phyloP scores from a whole-genome alignment of 35 echinoderm and acorn worm species.

The Lytechinus pictus region DNA sequence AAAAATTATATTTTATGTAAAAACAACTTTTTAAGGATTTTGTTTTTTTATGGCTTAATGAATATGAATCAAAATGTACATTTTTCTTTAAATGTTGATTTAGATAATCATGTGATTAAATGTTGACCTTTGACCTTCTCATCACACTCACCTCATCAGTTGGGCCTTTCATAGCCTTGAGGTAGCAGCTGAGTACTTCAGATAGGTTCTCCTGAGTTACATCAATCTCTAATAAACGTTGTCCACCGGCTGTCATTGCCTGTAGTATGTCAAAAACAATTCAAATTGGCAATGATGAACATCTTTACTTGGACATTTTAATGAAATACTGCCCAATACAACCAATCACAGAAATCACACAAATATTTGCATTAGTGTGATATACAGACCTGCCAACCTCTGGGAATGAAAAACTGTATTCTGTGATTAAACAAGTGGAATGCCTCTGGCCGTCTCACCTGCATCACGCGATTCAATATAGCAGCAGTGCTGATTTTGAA shows the following conservation, averaged over 20 bases:
- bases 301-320: no score
- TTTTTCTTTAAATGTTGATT: background rate
- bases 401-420: no score
- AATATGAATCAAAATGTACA: background rate
- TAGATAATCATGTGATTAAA: background rate
- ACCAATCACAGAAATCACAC: no score
- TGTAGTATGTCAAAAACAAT: background rate
- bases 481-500: no score
- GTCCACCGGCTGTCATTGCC: slow-evolving; percentile 56
- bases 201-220: slow-evolving; percentile 95
- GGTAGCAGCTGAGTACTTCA: slow-evolving; percentile 85
- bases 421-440: no score
- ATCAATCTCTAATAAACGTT: slow-evolving; percentile 72
- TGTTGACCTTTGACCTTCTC: background rate
- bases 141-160: slow-evolving; percentile 77
- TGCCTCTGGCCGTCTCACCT: no score
- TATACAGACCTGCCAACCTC: no score
- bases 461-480: no score
- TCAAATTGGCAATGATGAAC: background rate
- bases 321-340: no score
- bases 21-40: background rate
- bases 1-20: background rate
- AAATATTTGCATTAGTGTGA: no score
- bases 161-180: slow-evolving; percentile 81
- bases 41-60: background rate